Evolutionary conservation across 1,140 invertebrate species (phyloP).

Genomic region (Brachionus asplanchnoidis): DNA sequence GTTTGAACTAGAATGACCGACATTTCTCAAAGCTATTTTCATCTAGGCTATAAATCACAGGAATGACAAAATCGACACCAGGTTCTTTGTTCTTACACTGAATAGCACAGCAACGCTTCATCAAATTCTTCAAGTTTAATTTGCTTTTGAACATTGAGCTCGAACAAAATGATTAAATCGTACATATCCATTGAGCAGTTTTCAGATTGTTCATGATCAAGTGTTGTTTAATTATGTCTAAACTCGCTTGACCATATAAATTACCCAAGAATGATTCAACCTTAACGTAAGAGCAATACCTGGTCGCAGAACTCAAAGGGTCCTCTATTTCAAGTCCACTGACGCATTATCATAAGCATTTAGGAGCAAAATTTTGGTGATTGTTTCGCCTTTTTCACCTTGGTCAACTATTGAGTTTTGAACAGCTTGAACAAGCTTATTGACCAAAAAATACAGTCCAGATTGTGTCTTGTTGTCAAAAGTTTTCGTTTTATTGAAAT

Average conservation of each 20-base stretch:
- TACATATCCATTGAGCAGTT: neutral
- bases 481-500: neutral
- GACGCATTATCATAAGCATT: neutral
- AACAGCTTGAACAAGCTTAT: neutral
- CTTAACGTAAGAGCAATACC: neutral
- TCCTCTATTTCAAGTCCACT: neutral
- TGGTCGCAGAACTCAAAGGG: neutral
- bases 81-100: neutral
- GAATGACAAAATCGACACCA: neutral
- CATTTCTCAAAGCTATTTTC: neutral
- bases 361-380: neutral
- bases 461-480: neutral
- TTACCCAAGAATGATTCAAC: neutral
- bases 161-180: neutral
- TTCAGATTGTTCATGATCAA: neutral
- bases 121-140: neutral
- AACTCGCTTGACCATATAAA: neutral
- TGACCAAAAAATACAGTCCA: neutral
- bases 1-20: neutral
- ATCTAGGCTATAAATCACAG: neutral
- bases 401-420: neutral
- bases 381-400: slow-evolving; percentile 17
- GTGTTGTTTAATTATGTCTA: neutral
- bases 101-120: neutral
- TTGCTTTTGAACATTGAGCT: neutral